Percentiles rank a stretch among this genome's conserved stretches.
Evolutionary conservation across 2,888 invertebrate species (phyloP).

Genomic region (Dolichopus griseipennis): DNA sequence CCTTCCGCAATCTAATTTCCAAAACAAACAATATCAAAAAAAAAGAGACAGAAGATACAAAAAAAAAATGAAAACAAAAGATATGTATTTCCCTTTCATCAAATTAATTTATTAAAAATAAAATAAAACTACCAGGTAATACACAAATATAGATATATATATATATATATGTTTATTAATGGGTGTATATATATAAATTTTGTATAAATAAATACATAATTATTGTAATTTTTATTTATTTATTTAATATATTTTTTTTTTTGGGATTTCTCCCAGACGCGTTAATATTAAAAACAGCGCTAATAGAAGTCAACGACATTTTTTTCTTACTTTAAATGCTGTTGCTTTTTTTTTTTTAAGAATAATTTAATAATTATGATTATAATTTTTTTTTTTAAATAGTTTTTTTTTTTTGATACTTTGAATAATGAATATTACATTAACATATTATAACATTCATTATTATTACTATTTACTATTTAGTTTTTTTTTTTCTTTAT

Average conservation of each 20-base stretch:
- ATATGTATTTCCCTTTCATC: not conserved
- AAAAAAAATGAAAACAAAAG: too few species aligned
- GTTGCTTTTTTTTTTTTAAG: not conserved
- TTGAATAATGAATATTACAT: not conserved
- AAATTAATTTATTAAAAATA: not conserved
- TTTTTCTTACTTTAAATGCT: not conserved
- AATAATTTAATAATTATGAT: slow-evolving; percentile 6
- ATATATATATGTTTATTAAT: too few species aligned
- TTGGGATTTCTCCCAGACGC: not conserved
- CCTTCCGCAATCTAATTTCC: not conserved
- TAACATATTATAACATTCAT: not conserved
- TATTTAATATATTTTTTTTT: not conserved
- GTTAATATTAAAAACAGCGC: not conserved
- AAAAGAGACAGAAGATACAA: too few species aligned
- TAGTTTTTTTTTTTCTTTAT: too few species aligned
- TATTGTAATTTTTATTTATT: not conserved
- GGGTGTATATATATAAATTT: not conserved
- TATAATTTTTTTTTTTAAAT: too few species aligned
- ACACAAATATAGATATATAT: not conserved
- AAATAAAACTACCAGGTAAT: not conserved
- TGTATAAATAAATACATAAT: slow-evolving; percentile 4
- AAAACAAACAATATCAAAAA: not conserved
- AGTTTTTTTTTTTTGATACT: too few species aligned
- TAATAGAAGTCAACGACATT: not conserved
- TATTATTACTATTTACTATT: not conserved